These are phyloP conservation scores for Triops longicaudatus DNA, from an alignment of 1,140 invertebrate species.

Conservation along the genomic window DNA sequence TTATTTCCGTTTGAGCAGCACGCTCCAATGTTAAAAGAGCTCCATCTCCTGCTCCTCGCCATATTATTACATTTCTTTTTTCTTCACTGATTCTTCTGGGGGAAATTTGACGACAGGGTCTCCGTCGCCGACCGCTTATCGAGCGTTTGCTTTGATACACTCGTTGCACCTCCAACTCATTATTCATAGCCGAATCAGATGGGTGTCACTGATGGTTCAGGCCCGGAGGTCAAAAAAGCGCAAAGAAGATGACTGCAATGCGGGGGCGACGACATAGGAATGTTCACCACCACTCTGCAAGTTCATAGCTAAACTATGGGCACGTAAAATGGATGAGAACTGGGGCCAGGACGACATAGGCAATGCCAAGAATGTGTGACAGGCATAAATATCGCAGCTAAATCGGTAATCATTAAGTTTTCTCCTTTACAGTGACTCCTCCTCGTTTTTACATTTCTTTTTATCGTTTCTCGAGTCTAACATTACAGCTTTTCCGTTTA, in stretches of 20 bases:
- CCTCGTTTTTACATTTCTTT: too few species aligned
- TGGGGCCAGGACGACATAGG: constrained; percentile 1
- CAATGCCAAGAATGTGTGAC: constrained; percentile 12
- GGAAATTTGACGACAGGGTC: not conserved
- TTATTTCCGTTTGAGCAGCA: not conserved
- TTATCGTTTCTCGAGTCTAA: too few species aligned
- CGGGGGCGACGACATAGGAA: constrained; percentile 9
- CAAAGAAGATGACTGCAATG: constrained; percentile 2
- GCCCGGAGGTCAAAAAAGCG: not conserved
- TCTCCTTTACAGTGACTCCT: not conserved
- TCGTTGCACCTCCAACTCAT: constrained; percentile 11
- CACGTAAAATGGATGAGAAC: not conserved
- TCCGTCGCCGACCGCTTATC: not conserved
- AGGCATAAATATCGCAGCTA: constrained; percentile 12
- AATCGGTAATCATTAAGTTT: constrained; percentile 10
- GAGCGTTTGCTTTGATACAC: constrained; percentile 9
- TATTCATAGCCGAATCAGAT: not conserved
- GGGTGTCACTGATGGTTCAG: not conserved
- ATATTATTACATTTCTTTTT: not conserved
- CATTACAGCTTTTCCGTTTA: too few species aligned
- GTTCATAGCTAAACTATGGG: constrained; percentile 9
- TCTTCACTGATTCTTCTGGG: not conserved
- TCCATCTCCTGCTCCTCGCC: not conserved
- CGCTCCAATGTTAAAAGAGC: not conserved
- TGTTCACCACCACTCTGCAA: not conserved